A percentile compares a stretch with the other conserved stretches of the same genome.
phyloP scores from a whole-genome alignment of 2,797 vertebrate genomes.

The Microtus californicus region DNA sequence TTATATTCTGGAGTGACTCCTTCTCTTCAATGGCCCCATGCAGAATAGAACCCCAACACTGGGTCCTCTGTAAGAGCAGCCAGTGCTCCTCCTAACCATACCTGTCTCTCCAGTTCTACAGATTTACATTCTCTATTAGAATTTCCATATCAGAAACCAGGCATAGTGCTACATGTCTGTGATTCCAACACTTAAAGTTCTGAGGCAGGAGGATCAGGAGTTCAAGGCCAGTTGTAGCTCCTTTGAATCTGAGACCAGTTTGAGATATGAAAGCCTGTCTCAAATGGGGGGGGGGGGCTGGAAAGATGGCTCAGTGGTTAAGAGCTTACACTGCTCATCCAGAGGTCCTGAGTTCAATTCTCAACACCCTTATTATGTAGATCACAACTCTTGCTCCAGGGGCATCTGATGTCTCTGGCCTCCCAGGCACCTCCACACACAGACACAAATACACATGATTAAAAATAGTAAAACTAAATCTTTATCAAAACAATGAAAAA shows the following conservation, averaged over 20 bases:
- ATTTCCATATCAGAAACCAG: neutral
- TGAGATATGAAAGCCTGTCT: neutral
- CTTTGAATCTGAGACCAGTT: neutral
- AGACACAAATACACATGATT: neutral
- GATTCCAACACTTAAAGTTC: neutral
- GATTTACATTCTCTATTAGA: neutral
- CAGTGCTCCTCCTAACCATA: neutral
- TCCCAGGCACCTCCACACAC: neutral
- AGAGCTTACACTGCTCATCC: neutral
- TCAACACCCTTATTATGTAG: no score
- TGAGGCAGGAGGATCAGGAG: neutral
- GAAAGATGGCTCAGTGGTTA: neutral
- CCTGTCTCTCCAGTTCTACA: neutral
- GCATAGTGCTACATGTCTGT: neutral
- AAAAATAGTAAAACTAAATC: neutral
- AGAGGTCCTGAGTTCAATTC: neutral
- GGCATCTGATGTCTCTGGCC: neutral
- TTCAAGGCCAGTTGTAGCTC: neutral
- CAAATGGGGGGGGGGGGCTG: no score
- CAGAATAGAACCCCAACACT: neutral
- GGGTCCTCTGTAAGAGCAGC: neutral
- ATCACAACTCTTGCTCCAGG: neutral
- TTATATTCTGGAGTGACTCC: neutral
- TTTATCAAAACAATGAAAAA: neutral
- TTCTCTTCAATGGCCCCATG: no score